Base-by-base conservation (phyloP, 2,888 invertebrate genomes). In the Lapara coniferarum region DNA sequence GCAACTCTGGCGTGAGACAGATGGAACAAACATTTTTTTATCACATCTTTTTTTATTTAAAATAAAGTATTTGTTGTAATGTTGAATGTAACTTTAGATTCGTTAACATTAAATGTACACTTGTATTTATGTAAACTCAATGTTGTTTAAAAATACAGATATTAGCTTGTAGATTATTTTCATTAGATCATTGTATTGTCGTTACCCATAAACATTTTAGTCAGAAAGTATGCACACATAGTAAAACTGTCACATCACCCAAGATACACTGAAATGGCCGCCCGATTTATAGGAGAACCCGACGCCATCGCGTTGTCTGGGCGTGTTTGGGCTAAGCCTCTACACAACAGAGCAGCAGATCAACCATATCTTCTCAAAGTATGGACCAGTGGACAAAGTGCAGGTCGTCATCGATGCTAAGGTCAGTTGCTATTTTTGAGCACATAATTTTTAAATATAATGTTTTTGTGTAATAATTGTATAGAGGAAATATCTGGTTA, bases 351-450 rank as follows among this genome's bases (percentile, higher is more conserved):
- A 99, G 86, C 96, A 97, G 79, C 98, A 98, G 88, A 95, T 99
- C 57, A 96, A 97, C 84, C 97, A 98, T 81, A 97, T 99, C 76
- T 99, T 99, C 92, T 96, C 96, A 63, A 98, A 98, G 87, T 99
- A 96, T 87, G 99, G 99, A 2, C 96, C 97, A 0, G 96, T 99
- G 51, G 98, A 99, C 85, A 96, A 98, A 85, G 97, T 98, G 37
- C 98, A 98, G 93, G 96, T 99, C 74, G 98, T 99, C 68, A 97
- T 98, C 81, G 99, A 99, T 91, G 98, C 98, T 66, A 98, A 98
- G 96, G 97, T 97, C 89, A 90, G 86, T 78, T 25, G 53, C 25
- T 25, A 25, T 25, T 25, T 25, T 25, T 25, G 25, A 25, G 25
- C 25, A 6, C 13, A 37, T 8, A 19, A 55, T 25, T 10, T 25